Base-by-base conservation (phyloP, 2,113 vertebrate species). In the Amphiprion ocellaris region DNA sequence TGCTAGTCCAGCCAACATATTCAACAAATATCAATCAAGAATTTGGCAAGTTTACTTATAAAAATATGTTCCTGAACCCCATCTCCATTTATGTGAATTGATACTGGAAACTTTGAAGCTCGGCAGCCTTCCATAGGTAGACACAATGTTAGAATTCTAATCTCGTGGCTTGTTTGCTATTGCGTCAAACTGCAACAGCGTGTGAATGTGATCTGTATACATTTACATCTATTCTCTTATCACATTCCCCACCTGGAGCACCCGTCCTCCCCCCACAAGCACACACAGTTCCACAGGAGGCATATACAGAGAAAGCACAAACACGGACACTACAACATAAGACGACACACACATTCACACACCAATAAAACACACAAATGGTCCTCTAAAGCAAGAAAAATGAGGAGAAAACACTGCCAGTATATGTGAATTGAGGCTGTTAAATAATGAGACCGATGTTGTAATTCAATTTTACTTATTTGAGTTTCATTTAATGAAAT, bases 211-310 rank as follows among this genome's bases (percentile, higher is more conserved):
- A 88, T 89, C 79, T 74, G 79, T 78, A 83, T 74, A 82, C 70
- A 85, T 91, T 89, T 85, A 79, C 74, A 86, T 87, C 73, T 77
- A 65, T 84, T 84, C 77, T 81, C 71, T 82, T 79, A 87, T 85
- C 76, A 86, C 81, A 70, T 55, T 47, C 39, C 63, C 62, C 82
- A 84, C 83, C 77, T 86, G 74, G 74, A 89, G 80, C 52, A 67
- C 47, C 30, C 15, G 39, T 26, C 21, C 15, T 39, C 46, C 68
- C 30, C 53, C 52, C 41, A 44, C 39, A 50, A 17, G 72, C 70
- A 70, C 62, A 59, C 65, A 77, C 47, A 66, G 33, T 69, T 79
- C 50, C 2, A 12, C 26, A 60, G 52, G 8, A 33, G 46, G 9
- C 41, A 41, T 58, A 54, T n/a, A n/a, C 0, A 47, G 8, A 74